These are phyloP conservation scores for Hirtodrosophila trivittata DNA, from an alignment of 2,888 invertebrate genomes.

Conservation along the genomic window DNA sequence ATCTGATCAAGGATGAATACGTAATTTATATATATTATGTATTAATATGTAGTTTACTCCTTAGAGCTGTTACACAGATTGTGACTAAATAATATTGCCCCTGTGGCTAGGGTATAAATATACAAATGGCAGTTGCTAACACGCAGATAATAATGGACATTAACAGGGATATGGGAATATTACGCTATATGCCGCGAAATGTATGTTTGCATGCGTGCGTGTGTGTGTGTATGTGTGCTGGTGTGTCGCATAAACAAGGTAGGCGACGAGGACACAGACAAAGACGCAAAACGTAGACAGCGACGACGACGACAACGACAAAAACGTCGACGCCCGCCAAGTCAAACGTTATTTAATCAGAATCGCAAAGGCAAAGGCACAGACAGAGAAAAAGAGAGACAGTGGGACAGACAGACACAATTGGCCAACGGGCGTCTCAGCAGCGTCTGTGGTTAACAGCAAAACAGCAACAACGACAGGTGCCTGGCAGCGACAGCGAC, in stretches of 20 bases:
- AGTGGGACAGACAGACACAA: conserved; percentile 18
- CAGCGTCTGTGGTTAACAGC: conserved; percentile 34
- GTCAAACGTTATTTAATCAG: conserved; percentile 78
- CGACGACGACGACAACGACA: conserved; percentile 14
- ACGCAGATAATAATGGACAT: conserved; percentile 39
- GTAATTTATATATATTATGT: too few species aligned
- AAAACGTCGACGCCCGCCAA: conserved; percentile 57
- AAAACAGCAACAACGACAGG: conserved; percentile 47
- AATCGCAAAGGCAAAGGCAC: conserved; percentile 63
- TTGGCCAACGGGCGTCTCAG: conserved; percentile 1
- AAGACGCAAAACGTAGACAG: conserved; percentile 29
- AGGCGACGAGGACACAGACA: conserved; percentile 47
- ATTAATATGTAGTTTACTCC: too few species aligned
- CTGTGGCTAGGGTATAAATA: not conserved
- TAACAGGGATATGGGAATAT: conserved; percentile 39
- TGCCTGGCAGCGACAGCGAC: conserved; percentile 41
- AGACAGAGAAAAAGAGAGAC: conserved; percentile 18
- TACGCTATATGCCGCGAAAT: conserved; percentile 2
- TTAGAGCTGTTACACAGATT: not conserved
- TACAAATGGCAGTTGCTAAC: conserved; percentile 30
- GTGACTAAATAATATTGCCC: too few species aligned
- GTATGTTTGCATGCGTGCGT: conserved; percentile 2
- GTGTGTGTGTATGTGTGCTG: conserved; percentile 16
- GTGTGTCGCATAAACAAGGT: conserved; percentile 38
- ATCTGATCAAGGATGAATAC: too few species aligned